phyloP scores from a whole-genome alignment of 2,888 invertebrate species.

The Ecliptopera silaceata region DNA sequence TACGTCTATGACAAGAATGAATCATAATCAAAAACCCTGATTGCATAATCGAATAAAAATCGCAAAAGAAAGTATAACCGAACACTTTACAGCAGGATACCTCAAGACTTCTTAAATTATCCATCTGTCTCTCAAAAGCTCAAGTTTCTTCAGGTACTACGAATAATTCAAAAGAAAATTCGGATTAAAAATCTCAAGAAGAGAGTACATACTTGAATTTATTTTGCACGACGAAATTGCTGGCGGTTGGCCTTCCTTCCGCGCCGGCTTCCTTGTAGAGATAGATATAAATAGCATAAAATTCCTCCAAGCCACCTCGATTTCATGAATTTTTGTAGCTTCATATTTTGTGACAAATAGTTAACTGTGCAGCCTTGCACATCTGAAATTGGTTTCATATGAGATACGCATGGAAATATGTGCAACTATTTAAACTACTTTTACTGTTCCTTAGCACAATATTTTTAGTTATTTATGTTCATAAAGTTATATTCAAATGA shows the following conservation, averaged over 20 bases:
- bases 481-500: too few species aligned
- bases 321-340: slow-evolving; percentile 67
- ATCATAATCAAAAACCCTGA: not conserved
- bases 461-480: slow-evolving; percentile 1
- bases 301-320: slow-evolving; percentile 52
- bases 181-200: slow-evolving; percentile 59
- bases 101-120: slow-evolving; percentile 25
- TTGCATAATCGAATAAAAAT: not conserved
- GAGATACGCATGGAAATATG: slow-evolving; percentile 41
- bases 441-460: slow-evolving; percentile 20
- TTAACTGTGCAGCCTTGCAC: slow-evolving; percentile 48
- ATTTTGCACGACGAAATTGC: slow-evolving; percentile 61
- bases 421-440: slow-evolving; percentile 37
- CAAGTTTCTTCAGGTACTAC: slow-evolving; percentile 42
- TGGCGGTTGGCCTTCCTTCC: slow-evolving; percentile 60
- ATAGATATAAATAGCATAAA: slow-evolving; percentile 55
- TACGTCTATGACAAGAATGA: too few species aligned
- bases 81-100: slow-evolving; percentile 4
- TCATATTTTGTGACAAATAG: slow-evolving; percentile 66
- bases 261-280: slow-evolving; percentile 41
- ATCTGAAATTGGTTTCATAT: slow-evolving; percentile 53
- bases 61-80: not conserved
- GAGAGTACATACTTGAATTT: slow-evolving; percentile 53
- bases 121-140: slow-evolving; percentile 27
- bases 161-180: slow-evolving; percentile 64